Conservation (phyloP, 1,140 invertebrate genomes). For the Sycophila sp. region DNA sequence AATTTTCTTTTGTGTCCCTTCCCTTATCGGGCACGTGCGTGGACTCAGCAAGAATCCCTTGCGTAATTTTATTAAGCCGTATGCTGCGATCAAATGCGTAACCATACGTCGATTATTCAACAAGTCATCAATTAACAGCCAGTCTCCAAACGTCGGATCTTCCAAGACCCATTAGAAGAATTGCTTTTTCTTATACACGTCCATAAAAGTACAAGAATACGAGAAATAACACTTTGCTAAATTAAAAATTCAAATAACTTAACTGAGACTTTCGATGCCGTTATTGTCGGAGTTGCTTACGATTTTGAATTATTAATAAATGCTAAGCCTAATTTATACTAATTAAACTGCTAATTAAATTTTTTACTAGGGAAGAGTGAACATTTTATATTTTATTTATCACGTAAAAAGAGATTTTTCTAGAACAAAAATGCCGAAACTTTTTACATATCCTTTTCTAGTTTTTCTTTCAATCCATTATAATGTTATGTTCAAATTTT, state of each 20-base stretch:
- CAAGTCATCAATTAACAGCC: conserved; percentile 46
- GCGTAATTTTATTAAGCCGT: background rate
- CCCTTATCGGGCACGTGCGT: background rate
- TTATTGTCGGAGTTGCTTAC: background rate
- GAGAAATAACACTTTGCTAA: no score
- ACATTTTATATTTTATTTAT: no score
- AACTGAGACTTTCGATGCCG: no score
- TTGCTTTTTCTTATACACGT: conserved; percentile 42
- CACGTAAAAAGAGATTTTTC: no score
- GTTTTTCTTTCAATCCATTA: no score
- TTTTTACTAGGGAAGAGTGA: no score
- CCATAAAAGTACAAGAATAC: no score
- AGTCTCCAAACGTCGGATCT: conserved; percentile 31
- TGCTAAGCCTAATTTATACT: background rate
- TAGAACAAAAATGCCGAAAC: no score
- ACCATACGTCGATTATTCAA: conserved; percentile 47
- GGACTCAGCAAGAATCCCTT: background rate
- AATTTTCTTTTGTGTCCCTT: background rate
- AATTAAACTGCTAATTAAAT: no score
- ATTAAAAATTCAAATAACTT: background rate
- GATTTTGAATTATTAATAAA: background rate
- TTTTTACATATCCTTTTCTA: no score
- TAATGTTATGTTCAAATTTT: no score
- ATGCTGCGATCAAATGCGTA: background rate
- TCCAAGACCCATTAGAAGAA: conserved; percentile 49